Conservation (phyloP, 2,113 vertebrate genomes). For the Pantherophis guttatus region DNA sequence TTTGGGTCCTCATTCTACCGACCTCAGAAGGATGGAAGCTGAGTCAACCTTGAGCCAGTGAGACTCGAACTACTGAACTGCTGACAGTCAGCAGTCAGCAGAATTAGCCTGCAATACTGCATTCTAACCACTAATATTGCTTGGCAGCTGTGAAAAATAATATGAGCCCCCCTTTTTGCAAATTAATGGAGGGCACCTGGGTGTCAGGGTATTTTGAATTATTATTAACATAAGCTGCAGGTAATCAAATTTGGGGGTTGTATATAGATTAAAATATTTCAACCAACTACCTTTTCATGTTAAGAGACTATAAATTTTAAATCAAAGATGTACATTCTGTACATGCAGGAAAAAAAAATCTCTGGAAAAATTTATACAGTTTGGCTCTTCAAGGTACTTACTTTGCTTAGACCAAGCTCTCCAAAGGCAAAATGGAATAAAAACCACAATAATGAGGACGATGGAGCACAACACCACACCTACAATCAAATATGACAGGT, state of each 20-base stretch:
- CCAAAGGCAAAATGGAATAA: conserved; percentile 97
- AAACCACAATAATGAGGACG: conserved; percentile 89
- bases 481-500: conserved; percentile 92
- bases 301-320: not conserved
- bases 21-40: not conserved
- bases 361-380: not conserved
- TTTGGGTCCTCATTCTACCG: not conserved
- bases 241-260: not conserved
- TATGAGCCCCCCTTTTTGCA: not conserved
- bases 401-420: conserved; percentile 97
- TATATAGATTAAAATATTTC: not conserved
- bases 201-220: not conserved
- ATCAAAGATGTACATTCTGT: not conserved
- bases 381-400: conserved; percentile 66
- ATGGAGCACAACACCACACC: conserved; percentile 87
- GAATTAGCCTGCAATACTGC: not conserved
- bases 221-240: not conserved
- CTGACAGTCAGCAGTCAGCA: not conserved
- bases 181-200: not conserved
- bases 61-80: not conserved
- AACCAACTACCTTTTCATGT: too few relatives aligned
- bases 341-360: not conserved
- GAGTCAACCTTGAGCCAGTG: not conserved
- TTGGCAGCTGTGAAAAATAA: not conserved
- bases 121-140: not conserved